Conservation (phyloP, 2,113 vertebrate genomes). For the Mormyrus iriodes region DNA sequence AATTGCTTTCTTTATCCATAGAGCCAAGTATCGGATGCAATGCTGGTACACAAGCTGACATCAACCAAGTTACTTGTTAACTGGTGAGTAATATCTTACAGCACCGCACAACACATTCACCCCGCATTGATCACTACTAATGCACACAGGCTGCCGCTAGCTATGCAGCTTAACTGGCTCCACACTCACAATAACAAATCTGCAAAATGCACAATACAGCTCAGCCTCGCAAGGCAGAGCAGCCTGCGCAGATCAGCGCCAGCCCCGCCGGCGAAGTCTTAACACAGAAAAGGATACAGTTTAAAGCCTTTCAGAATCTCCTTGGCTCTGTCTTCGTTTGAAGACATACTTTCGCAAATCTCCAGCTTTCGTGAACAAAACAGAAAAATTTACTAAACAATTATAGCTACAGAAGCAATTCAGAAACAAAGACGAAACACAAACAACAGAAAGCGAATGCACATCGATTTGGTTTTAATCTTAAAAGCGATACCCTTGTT, state of each 20-base stretch:
- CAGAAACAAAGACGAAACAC: neutral
- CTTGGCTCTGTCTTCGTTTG: constrained; percentile 69
- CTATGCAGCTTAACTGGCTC: neutral
- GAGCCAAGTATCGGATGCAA: neutral
- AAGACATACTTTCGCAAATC: constrained; percentile 59
- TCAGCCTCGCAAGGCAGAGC: neutral
- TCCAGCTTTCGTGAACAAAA: constrained; percentile 33
- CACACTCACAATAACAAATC: neutral
- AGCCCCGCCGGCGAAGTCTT: neutral
- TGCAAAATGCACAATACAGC: neutral
- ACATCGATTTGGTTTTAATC: constrained; percentile 35
- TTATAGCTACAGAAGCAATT: neutral
- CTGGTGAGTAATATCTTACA: neutral
- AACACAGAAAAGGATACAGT: constrained; percentile 63
- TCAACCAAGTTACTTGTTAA: neutral
- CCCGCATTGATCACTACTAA: neutral
- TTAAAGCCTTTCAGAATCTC: constrained; percentile 70
- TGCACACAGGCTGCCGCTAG: neutral
- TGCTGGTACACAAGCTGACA: neutral
- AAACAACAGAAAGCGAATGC: constrained; percentile 20
- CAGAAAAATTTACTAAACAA: constrained; percentile 23
- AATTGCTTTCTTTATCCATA: neutral
- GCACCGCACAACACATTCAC: neutral
- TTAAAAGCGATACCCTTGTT: constrained; percentile 36
- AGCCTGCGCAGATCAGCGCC: neutral